Conservation (phyloP, 2,797 vertebrate species). For the Helicolenus hilgendorfi region DNA sequence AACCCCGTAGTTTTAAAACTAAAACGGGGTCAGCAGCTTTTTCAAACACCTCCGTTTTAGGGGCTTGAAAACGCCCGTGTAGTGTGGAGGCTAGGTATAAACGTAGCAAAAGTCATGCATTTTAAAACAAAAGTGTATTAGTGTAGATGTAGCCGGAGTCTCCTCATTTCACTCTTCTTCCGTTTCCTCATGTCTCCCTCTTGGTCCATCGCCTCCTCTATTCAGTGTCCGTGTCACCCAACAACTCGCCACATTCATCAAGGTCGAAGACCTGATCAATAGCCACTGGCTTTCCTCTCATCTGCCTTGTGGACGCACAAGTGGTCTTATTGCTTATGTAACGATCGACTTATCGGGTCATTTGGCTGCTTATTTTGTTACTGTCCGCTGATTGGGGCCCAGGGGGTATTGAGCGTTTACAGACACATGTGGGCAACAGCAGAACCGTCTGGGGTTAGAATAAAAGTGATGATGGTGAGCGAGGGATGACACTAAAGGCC, state of each 20-base stretch:
- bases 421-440: constrained; percentile 30
- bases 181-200: constrained; percentile 7
- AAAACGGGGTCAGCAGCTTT: too few species aligned
- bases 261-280: constrained; percentile 79
- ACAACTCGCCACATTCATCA: constrained; percentile 77
- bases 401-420: constrained; percentile 55
- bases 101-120: too few species aligned
- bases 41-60: too few species aligned
- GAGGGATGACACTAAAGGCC: not conserved
- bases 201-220: constrained; percentile 25
- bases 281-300: constrained; percentile 65
- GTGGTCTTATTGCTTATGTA: constrained; percentile 80
- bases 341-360: constrained; percentile 80
- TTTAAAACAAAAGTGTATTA: too few species aligned
- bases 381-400: constrained; percentile 66
- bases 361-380: constrained; percentile 83
- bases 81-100: too few species aligned
- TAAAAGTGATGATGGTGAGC: constrained; percentile 7
- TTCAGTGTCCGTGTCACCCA: constrained; percentile 50
- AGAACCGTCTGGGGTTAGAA: constrained; percentile 14
- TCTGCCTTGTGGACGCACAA: constrained; percentile 62
- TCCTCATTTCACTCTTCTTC: constrained; percentile 52
- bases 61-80: too few species aligned
- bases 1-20: too few species aligned
- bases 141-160: not conserved